A percentile compares a stretch with the other conserved stretches of the same genome.
phyloP scores from a whole-genome alignment of 2,797 vertebrate genomes.

The Rhabdomys pumilio region DNA sequence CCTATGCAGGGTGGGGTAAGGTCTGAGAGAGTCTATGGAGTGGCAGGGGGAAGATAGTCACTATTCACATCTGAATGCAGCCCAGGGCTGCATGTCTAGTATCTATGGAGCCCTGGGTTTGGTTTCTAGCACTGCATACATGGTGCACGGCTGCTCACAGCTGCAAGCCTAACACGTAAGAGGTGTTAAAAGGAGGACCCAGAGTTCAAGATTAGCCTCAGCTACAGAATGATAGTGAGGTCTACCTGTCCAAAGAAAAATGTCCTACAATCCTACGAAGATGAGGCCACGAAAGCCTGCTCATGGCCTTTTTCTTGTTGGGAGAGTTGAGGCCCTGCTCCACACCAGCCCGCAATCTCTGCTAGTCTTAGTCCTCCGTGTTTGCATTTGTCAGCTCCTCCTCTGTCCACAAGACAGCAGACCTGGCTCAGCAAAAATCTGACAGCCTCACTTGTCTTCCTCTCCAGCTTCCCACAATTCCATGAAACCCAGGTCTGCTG shows the following conservation, averaged over 20 bases:
- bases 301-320: neutral
- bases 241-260: neutral
- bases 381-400: neutral
- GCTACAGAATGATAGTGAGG: neutral
- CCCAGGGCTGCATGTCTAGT: neutral
- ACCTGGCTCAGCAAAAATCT: slow-evolving; percentile 50
- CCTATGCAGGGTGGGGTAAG: neutral
- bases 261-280: neutral
- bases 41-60: neutral
- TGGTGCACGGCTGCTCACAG: neutral
- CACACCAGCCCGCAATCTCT: neutral
- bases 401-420: neutral
- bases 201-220: neutral
- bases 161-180: neutral
- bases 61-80: neutral
- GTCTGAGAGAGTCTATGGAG: neutral
- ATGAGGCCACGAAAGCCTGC: neutral
- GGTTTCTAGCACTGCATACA: neutral
- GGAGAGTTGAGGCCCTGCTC: neutral
- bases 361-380: no score
- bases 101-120: neutral
- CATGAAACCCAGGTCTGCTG: neutral
- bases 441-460: neutral
- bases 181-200: neutral
- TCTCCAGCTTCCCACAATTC: neutral